Conservation (phyloP, 2,888 invertebrate species). For the Omphaloscelis lunosa region DNA sequence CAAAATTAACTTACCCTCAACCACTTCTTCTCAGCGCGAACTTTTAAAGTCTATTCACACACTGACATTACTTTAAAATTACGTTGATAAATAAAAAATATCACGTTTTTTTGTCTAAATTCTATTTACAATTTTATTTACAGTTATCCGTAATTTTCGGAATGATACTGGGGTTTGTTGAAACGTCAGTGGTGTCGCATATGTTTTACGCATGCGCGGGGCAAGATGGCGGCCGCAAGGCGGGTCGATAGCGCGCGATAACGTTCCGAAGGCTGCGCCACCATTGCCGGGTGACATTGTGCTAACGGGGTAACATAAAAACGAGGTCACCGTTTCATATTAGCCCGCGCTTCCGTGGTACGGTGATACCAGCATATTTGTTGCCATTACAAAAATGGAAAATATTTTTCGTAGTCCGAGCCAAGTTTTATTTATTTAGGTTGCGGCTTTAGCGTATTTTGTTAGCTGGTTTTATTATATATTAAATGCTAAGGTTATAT, state of each 20-base stretch:
- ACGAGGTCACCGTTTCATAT: slow-evolving; percentile 85
- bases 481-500: background rate
- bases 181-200: slow-evolving; percentile 88
- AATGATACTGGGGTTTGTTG: slow-evolving; percentile 76
- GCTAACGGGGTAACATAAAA: slow-evolving; percentile 84
- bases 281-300: slow-evolving; percentile 84
- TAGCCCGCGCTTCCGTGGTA: slow-evolving; percentile 81
- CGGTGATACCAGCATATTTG: slow-evolving; percentile 68
- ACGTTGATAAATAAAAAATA: slow-evolving; percentile 60
- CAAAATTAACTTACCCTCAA: slow-evolving; percentile 64
- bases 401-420: slow-evolving; percentile 24
- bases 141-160: slow-evolving; percentile 78
- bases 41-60: slow-evolving; percentile 63
- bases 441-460: no score
- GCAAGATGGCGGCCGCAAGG: slow-evolving; percentile 72
- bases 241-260: slow-evolving; percentile 86
- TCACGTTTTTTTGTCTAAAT: slow-evolving; percentile 54
- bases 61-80: slow-evolving; percentile 64
- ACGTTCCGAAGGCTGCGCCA: slow-evolving; percentile 83
- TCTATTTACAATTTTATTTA: slow-evolving; percentile 83
- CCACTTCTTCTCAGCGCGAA: slow-evolving; percentile 20
- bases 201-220: slow-evolving; percentile 82
- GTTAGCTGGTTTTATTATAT: background rate
- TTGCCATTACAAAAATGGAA: slow-evolving; percentile 54
- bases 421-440: no score